Base-by-base conservation (phyloP, 2,113 vertebrate species). In the Seriola dumerili region DNA sequence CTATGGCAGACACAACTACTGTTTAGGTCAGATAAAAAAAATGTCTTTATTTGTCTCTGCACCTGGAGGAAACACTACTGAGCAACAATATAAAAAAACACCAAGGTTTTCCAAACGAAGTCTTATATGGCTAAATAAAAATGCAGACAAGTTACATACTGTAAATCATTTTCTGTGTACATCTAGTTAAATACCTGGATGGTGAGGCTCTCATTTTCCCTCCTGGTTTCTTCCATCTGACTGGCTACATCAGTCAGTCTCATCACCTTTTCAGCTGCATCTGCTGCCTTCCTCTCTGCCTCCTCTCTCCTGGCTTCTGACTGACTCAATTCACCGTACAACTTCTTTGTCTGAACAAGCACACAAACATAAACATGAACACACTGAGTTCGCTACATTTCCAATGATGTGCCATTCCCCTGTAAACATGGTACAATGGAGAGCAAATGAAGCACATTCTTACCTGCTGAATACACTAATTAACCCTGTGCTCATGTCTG, bases 301-400 rank as follows among this genome's bases (percentile, higher is more conserved):
- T 95, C 93, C 76, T 92, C 89, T 0, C 82, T 82, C 34, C 78
- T 89, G 25, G 82, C 70, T 72, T 96, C 94, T 42, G 93, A 90
- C 63, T 92, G 91, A 48, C 81, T 87, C 81, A 96, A 75, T n/a
- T 96, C 93, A 76, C 46, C 78, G 59, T 94, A 91, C 89, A 95
- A 87, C 54, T 83, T 94, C 76, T 93, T 85, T 64, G 78, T 93
- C 96, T 96, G 76, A 69, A 77, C 1, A 58, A 21, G 11, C 3
- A 65, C 34, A 77, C 52, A 75, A 64, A 82, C 11, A 40, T 5
- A 25, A 23, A 55, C 19, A 88, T 2, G 1, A n/a, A n/a, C 23
- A 63, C 7, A 21, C 11, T 5, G 23, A 10, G 17, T 50, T 17
- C 46, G 50, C 14, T 11, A 44, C 13, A 13, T 52, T 29, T 55